Conservation (phyloP, 2,888 invertebrate species). For the Dichetophora obliterata region DNA sequence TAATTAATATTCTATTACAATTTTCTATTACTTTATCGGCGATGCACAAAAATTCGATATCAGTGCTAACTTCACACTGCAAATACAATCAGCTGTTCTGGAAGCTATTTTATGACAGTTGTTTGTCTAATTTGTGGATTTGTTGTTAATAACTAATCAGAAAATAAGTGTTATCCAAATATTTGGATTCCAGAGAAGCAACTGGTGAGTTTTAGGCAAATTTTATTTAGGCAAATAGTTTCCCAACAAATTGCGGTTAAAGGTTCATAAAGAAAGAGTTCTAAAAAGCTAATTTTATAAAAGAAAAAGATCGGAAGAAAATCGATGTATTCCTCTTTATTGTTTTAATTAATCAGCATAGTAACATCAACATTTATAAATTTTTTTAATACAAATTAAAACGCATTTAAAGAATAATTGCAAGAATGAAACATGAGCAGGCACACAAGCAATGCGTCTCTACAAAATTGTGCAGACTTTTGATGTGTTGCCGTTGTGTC, state of each 20-base stretch:
- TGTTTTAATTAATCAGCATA: too few relatives aligned
- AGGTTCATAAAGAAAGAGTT: neutral
- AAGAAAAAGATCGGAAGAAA: neutral
- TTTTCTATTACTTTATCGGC: neutral
- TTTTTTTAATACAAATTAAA: neutral
- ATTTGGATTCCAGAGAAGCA: neutral
- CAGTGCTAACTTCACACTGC: neutral
- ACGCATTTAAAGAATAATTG: conserved; percentile 33
- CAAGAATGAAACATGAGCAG: conserved; percentile 28
- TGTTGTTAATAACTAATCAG: neutral
- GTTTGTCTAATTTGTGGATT: neutral
- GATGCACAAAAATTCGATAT: neutral
- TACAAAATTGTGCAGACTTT: conserved; percentile 68
- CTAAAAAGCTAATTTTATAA: too few relatives aligned
- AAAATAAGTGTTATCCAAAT: neutral
- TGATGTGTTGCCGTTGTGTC: conserved; percentile 56
- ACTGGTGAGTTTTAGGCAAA: neutral
- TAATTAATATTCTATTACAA: neutral
- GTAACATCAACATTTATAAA: too few relatives aligned
- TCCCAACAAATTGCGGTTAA: too few relatives aligned
- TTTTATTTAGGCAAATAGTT: too few relatives aligned
- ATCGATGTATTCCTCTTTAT: neutral
- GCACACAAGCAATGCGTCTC: conserved; percentile 42
- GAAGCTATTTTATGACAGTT: neutral
- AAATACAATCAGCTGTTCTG: neutral